These are phyloP conservation scores for Sarcophaga caerulescens DNA, from an alignment of 2,888 invertebrate species.

Conservation along the genomic window DNA sequence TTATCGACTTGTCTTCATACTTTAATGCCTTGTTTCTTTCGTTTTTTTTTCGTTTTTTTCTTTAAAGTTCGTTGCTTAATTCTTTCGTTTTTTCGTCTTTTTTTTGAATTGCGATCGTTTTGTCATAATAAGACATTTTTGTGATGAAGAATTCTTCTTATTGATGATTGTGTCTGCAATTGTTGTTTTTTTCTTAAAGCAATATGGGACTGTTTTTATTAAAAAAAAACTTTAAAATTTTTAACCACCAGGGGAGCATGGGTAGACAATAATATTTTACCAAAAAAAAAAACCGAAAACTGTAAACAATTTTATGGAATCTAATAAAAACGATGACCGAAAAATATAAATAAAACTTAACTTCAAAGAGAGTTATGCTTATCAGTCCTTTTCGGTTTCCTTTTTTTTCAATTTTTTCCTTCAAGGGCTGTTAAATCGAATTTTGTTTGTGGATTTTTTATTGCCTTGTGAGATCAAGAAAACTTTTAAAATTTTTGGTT, in stretches of 20 bases:
- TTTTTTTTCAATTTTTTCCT: conserved; percentile 5
- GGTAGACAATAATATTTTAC: conserved; percentile 63
- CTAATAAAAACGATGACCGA: conserved; percentile 56
- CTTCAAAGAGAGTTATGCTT: conserved; percentile 40
- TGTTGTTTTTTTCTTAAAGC: conserved; percentile 3
- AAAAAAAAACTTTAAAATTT: conserved; percentile 47
- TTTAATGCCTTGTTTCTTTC: conserved; percentile 50
- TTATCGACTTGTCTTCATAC: conserved; percentile 65
- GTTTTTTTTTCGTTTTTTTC: neutral
- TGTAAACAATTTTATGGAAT: conserved; percentile 51
- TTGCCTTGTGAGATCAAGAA: no score
- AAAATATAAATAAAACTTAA: conserved; percentile 19
- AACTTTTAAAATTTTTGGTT: no score
- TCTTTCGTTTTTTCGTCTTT: neutral
- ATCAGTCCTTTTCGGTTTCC: conserved; percentile 5
- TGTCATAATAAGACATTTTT: conserved; percentile 79
- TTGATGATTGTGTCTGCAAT: conserved; percentile 13
- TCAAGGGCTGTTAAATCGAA: neutral
- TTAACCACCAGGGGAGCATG: conserved; percentile 65
- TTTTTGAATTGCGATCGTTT: conserved; percentile 73
- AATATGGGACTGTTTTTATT: conserved; percentile 18
- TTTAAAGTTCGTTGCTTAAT: conserved; percentile 10
- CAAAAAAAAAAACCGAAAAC: conserved; percentile 12
- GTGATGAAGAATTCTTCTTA: conserved; percentile 60
- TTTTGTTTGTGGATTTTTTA: conserved; percentile 7